Percentiles rank a stretch among this genome's conserved stretches.
These are phyloP conservation scores for Crepidodera aurea DNA, from an alignment of 2,888 invertebrate species.

Conservation along the genomic window DNA sequence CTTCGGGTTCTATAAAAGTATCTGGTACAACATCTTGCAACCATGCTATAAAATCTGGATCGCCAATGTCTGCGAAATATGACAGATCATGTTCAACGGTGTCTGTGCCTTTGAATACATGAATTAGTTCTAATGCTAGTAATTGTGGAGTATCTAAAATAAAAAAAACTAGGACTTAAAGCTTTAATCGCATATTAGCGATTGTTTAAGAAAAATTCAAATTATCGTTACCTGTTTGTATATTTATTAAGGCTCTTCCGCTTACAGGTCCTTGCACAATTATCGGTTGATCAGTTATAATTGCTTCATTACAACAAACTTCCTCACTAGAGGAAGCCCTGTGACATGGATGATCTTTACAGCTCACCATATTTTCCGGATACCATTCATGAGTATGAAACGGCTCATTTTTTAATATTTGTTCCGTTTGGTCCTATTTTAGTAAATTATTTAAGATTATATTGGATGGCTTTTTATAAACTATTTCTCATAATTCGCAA, in stretches of 20 bases:
- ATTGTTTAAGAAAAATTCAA: no score
- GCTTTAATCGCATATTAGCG: no score
- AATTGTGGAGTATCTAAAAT: constrained; percentile 1
- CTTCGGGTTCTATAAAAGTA: background rate
- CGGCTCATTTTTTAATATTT: background rate
- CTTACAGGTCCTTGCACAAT: background rate
- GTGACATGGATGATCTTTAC: background rate
- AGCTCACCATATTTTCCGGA: background rate
- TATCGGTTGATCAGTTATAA: background rate
- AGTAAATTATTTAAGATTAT: no score
- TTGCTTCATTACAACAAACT: background rate
- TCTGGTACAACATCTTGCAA: background rate
- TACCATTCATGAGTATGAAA: background rate
- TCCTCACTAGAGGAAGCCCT: background rate
- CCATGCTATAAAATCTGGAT: background rate
- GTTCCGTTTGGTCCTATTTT: constrained; percentile 9
- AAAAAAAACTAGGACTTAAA: no score
- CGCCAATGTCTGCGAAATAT: constrained; percentile 1
- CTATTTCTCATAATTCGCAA: no score
- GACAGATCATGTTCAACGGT: background rate
- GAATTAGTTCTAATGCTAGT: background rate
- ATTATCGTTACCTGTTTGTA: constrained; percentile 12
- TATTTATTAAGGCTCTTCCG: background rate
- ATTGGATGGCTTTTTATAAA: no score
- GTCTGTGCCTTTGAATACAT: background rate